These are phyloP conservation scores for Poeciliopsis turneri DNA, from an alignment of 2,797 vertebrate species.

Conservation along the genomic window DNA sequence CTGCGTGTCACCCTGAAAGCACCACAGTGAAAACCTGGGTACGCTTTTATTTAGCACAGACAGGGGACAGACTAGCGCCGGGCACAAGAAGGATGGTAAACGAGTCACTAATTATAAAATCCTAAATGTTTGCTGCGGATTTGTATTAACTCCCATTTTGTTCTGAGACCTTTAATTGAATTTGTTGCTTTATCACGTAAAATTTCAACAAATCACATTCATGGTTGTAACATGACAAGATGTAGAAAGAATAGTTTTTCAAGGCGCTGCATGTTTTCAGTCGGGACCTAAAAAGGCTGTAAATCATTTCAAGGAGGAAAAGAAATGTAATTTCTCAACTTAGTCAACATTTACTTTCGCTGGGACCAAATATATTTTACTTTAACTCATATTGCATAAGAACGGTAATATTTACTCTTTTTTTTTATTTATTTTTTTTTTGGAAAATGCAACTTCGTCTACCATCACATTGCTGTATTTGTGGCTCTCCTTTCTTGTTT, in stretches of 20 bases:
- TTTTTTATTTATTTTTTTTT: background rate
- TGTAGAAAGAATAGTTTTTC: background rate
- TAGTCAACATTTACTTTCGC: background rate
- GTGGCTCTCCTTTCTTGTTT: constrained; percentile 5
- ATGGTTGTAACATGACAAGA: constrained; percentile 1
- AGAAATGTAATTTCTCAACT: background rate
- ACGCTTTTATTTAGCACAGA: background rate
- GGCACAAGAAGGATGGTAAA: background rate
- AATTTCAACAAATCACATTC: background rate
- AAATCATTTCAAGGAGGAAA: background rate
- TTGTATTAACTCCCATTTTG: background rate
- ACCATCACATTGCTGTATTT: constrained; percentile 31
- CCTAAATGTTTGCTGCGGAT: background rate
- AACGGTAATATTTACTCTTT: background rate
- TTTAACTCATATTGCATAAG: background rate
- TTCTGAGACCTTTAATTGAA: background rate
- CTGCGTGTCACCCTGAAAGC: background rate
- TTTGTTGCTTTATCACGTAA: background rate
- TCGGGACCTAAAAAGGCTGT: background rate
- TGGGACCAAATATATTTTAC: background rate
- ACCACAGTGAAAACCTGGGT: background rate
- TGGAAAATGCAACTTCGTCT: constrained; percentile 27
- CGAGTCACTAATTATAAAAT: background rate
- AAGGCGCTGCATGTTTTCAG: background rate
- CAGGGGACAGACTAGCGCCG: background rate